These are phyloP conservation scores for Varanus salvator DNA, from an alignment of 2,113 vertebrate species.

Conservation along the genomic window DNA sequence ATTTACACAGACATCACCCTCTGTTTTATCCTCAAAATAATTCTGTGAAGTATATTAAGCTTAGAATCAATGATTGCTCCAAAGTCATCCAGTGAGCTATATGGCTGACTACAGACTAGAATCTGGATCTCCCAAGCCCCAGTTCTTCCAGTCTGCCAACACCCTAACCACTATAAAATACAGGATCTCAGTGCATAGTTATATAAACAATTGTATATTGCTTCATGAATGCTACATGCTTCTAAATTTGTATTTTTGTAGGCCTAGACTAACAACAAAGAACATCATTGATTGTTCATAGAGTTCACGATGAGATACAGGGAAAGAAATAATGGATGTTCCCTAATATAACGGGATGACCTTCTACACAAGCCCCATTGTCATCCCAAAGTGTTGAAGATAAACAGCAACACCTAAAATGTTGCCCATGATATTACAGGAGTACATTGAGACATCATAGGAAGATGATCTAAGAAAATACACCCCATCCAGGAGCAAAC, in stretches of 20 bases:
- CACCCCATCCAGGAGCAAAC: background rate
- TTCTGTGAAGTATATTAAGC: no score
- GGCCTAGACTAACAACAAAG: background rate
- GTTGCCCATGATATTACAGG: no score
- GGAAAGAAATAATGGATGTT: background rate
- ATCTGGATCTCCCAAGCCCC: no score
- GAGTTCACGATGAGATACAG: background rate
- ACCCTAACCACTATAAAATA: background rate
- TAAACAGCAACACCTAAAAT: no score
- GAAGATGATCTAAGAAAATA: background rate
- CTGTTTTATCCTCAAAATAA: no score
- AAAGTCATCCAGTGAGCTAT: no score
- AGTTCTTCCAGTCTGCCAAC: no score
- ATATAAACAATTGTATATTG: background rate
- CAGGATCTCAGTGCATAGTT: background rate
- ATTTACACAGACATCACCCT: no score
- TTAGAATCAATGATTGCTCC: no score
- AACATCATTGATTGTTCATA: background rate
- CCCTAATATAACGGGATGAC: background rate
- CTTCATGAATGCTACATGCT: background rate
- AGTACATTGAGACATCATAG: background rate
- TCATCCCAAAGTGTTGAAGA: background rate
- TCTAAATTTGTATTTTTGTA: background rate
- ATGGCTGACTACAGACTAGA: no score
- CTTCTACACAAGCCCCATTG: background rate